These are phyloP conservation scores for Patella caerulea DNA, from an alignment of 2,888 invertebrate species.

Conservation along the genomic window DNA sequence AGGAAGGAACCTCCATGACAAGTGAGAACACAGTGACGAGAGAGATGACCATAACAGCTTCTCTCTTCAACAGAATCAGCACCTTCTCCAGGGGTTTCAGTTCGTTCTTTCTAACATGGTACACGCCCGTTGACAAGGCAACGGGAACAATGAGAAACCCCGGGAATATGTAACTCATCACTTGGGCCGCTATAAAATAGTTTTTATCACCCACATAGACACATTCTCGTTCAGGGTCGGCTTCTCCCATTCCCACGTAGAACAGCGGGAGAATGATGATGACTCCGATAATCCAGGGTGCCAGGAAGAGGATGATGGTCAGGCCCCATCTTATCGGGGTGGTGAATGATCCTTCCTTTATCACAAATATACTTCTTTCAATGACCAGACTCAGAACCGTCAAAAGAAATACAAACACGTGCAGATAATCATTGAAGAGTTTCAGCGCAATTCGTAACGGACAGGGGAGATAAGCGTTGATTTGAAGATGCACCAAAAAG, in stretches of 20 bases:
- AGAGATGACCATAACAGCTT: neutral
- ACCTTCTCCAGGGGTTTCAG: neutral
- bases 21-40: neutral
- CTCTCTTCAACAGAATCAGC: neutral
- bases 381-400: neutral
- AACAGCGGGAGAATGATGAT: neutral
- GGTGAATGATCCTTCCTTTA: neutral
- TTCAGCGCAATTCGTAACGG: neutral
- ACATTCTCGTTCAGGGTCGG: neutral
- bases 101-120: conserved; percentile 3
- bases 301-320: neutral
- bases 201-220: neutral
- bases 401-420: neutral
- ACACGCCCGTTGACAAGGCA: neutral
- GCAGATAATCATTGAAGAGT: neutral
- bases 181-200: neutral
- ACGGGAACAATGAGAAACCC: neutral
- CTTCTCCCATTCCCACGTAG: neutral
- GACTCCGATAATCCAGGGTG: neutral
- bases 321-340: neutral
- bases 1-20: neutral
- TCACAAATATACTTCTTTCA: conserved; percentile 3
- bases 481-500: neutral
- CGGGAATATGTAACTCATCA: neutral
- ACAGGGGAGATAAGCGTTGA: neutral